These are phyloP conservation scores for Amphipyra berbera DNA, from an alignment of 2,888 invertebrate genomes.

Conservation along the genomic window DNA sequence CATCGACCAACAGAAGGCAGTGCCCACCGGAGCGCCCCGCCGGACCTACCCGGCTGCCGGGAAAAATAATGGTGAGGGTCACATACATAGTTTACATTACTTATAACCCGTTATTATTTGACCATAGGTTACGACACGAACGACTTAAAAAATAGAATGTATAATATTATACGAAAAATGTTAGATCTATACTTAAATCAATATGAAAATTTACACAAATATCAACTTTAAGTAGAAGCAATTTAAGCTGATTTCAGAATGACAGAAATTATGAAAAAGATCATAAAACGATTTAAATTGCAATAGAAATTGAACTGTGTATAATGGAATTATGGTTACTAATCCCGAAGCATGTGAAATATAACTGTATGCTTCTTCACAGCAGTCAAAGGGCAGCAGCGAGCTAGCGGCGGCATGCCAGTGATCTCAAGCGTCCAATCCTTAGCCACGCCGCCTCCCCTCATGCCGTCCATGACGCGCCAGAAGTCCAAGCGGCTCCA, in stretches of 20 bases:
- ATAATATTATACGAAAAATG: too few relatives aligned
- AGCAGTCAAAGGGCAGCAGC: slow-evolving; percentile 67
- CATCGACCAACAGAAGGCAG: slow-evolving; percentile 79
- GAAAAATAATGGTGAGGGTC: slow-evolving; percentile 72
- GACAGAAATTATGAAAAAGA: too few relatives aligned
- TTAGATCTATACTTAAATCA: too few relatives aligned
- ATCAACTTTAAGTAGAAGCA: too few relatives aligned
- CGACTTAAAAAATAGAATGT: too few relatives aligned
- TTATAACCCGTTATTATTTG: neutral
- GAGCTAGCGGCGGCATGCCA: slow-evolving; percentile 87
- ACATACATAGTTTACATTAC: neutral
- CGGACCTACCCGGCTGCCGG: slow-evolving; percentile 74
- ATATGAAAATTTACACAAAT: too few relatives aligned
- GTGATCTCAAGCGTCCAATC: slow-evolving; percentile 94
- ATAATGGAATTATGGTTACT: too few relatives aligned
- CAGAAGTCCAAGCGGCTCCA: slow-evolving; percentile 80
- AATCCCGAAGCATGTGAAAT: too few relatives aligned
- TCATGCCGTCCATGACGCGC: slow-evolving; percentile 72
- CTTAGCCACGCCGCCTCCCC: slow-evolving; percentile 87
- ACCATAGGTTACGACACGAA: too few relatives aligned
- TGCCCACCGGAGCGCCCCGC: slow-evolving; percentile 88
- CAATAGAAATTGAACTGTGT: too few relatives aligned
- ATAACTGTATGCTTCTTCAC: slow-evolving; percentile 21
- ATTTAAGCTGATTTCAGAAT: too few relatives aligned
- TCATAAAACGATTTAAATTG: too few relatives aligned